Evolutionary conservation across 1,140 invertebrate species (phyloP).

Genomic region (Drosophila mojavensis): DNA sequence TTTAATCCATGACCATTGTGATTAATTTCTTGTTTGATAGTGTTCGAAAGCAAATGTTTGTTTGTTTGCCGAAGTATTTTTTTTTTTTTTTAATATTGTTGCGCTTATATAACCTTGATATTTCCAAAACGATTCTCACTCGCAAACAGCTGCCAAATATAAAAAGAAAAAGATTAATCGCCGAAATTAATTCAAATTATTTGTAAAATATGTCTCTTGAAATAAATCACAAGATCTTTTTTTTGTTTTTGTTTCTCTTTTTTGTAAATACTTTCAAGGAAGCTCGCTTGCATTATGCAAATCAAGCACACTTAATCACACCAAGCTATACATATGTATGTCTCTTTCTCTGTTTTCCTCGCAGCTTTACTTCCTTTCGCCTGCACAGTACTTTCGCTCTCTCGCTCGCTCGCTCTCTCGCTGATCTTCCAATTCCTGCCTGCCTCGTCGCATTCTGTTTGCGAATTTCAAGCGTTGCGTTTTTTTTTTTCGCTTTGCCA

Average conservation of each 20-base stretch:
- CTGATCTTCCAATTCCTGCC: constrained; percentile 27
- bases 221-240: constrained; percentile 24
- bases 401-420: not conserved
- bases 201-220: constrained; percentile 21
- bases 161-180: not conserved
- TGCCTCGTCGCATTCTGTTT: constrained; percentile 21
- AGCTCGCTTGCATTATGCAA: constrained; percentile 55
- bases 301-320: constrained; percentile 41
- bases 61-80: constrained; percentile 44
- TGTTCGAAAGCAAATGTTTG: constrained; percentile 56
- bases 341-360: constrained; percentile 1
- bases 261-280: constrained; percentile 40
- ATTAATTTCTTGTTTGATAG: constrained; percentile 11
- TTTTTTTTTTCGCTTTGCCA: constrained; percentile 15
- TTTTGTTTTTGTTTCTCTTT: constrained; percentile 18
- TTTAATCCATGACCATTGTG: not conserved
- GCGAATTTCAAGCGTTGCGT: constrained; percentile 20
- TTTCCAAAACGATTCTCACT: constrained; percentile 32
- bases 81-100: constrained; percentile 36
- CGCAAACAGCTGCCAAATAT: constrained; percentile 59
- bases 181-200: constrained; percentile 51
- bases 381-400: not conserved
- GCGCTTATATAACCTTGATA: constrained; percentile 78
- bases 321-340: not conserved
- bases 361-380: not conserved